phyloP scores from a whole-genome alignment of 2,113 vertebrate species.

The Phalacrocorax aristotelis region DNA sequence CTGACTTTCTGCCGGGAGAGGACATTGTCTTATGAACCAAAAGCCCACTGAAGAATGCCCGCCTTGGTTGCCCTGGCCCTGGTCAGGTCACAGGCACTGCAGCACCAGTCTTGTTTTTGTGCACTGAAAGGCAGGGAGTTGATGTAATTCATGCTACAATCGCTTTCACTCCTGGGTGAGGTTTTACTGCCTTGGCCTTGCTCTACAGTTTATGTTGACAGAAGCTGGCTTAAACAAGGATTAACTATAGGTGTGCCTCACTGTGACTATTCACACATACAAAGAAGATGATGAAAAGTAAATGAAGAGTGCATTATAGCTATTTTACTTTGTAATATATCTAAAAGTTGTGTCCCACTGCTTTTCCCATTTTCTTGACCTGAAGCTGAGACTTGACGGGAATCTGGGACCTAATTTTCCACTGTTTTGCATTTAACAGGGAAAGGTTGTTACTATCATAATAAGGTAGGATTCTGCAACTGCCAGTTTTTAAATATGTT shows the following conservation, averaged over 20 bases:
- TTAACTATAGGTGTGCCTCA: constrained; percentile 18
- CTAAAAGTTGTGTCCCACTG: not conserved
- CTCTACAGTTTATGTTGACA: not conserved
- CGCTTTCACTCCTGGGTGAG: not conserved
- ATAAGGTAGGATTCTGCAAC: not conserved
- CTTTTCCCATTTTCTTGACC: not conserved
- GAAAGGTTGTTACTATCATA: not conserved
- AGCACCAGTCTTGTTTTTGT: not conserved
- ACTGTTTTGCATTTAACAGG: not conserved
- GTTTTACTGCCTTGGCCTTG: not conserved
- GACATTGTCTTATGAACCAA: rapidly evolving
- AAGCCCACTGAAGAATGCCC: not conserved
- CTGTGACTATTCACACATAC: not conserved
- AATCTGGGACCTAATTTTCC: not conserved
- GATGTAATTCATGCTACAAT: not conserved
- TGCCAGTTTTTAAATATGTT: not conserved
- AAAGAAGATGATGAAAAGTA: constrained; percentile 40
- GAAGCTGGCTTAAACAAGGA: constrained; percentile 5
- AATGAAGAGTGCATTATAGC: not conserved
- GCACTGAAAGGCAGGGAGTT: not conserved
- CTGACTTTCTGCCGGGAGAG: not conserved
- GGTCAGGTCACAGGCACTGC: not conserved
- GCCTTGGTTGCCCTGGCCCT: not conserved
- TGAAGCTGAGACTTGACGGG: not conserved
- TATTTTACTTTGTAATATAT: not conserved